phyloP scores from a whole-genome alignment of 2,113 vertebrate genomes.

The Hypanus sabinus region DNA sequence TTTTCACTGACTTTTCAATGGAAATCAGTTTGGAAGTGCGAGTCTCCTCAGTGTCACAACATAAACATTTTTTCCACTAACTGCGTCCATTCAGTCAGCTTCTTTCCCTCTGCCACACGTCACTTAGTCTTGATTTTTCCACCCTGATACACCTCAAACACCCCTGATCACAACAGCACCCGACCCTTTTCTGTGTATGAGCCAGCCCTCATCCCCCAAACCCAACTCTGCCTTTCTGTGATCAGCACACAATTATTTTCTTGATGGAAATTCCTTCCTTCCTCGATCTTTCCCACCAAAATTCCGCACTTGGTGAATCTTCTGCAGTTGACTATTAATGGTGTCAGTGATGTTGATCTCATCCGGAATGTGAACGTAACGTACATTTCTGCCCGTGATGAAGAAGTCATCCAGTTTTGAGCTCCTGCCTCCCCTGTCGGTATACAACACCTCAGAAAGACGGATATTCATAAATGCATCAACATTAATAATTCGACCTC shows the following conservation, averaged over 20 bases:
- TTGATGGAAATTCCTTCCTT: constrained; percentile 66
- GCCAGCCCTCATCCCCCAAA: neutral
- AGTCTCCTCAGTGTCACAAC: neutral
- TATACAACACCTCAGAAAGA: constrained; percentile 70
- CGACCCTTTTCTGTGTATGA: neutral
- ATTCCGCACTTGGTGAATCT: constrained; percentile 74
- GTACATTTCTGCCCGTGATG: constrained; percentile 78
- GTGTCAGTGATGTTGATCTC: constrained; percentile 75
- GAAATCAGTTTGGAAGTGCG: neutral
- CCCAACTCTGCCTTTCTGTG: neutral
- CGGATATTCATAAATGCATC: constrained; percentile 96
- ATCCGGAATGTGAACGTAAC: constrained; percentile 88
- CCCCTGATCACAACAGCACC: neutral
- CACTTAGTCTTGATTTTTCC: too few species aligned
- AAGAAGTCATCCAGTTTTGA: constrained; percentile 74
- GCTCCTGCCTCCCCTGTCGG: constrained; percentile 60
- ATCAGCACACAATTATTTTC: constrained; percentile 38
- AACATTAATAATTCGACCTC: constrained; percentile 72
- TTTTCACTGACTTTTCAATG: neutral
- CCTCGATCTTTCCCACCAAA: constrained; percentile 64
- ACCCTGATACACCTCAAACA: neutral
- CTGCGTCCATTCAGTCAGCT: too few species aligned
- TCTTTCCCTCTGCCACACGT: too few species aligned
- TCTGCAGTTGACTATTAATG: constrained; percentile 71
- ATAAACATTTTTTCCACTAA: neutral